These are phyloP conservation scores for Tangachromis dhanisi DNA, from an alignment of 2,113 vertebrate genomes.

Conservation along the genomic window DNA sequence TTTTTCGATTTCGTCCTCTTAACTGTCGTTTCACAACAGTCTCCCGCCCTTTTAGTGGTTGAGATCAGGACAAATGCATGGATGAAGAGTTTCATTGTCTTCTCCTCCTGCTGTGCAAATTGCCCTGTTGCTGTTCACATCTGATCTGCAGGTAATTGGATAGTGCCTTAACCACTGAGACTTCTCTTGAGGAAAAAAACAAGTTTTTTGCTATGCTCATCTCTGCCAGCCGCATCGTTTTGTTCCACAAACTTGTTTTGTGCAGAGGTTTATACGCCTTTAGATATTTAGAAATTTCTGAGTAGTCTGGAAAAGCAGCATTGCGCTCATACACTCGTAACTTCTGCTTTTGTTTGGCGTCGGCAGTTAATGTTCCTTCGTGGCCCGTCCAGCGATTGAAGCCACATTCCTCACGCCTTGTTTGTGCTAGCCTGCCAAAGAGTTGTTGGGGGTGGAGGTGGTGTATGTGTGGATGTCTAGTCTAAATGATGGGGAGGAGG, in stretches of 20 bases:
- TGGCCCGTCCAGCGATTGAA: slow-evolving; percentile 30
- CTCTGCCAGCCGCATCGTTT: background rate
- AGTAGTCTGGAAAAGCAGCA: background rate
- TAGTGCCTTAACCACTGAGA: slow-evolving; percentile 14
- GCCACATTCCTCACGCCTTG: slow-evolving; percentile 42
- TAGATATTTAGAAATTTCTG: background rate
- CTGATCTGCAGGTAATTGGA: slow-evolving; percentile 50
- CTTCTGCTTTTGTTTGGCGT: slow-evolving; percentile 19
- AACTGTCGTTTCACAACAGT: background rate
- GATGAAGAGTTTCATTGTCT: slow-evolving; percentile 31
- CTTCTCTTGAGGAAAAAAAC: background rate
- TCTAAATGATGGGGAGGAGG: slow-evolving; percentile 69
- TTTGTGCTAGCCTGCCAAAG: slow-evolving; percentile 48
- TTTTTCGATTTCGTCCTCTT: background rate
- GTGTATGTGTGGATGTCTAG: slow-evolving; percentile 30
- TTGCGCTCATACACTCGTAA: background rate
- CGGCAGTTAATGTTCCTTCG: background rate
- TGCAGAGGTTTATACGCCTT: background rate
- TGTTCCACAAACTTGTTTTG: background rate
- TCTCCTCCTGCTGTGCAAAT: slow-evolving; percentile 5
- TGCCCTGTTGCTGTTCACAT: slow-evolving; percentile 30
- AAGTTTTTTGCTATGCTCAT: slow-evolving; percentile 2
- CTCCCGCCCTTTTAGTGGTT: background rate
- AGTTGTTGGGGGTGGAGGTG: slow-evolving; percentile 6
- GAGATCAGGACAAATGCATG: background rate